These are phyloP conservation scores for Protophormia terraenovae DNA, from an alignment of 2,888 invertebrate species.

Conservation along the genomic window DNA sequence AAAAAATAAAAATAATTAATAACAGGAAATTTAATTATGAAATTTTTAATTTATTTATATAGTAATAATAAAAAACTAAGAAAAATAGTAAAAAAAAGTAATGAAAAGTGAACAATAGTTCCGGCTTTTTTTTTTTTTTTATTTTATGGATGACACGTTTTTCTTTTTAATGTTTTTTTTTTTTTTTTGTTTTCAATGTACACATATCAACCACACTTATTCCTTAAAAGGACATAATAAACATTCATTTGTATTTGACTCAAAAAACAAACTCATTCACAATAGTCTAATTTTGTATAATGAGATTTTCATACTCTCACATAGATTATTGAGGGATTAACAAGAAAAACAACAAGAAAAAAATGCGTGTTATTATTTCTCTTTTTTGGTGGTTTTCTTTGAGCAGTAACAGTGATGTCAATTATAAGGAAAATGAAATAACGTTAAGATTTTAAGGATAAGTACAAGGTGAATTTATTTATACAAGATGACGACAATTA, in stretches of 20 bases:
- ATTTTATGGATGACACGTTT: constrained; percentile 53
- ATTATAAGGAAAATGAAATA: no score
- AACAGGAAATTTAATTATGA: constrained; percentile 39
- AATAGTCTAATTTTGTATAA: constrained; percentile 22
- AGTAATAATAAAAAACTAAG: constrained; percentile 18
- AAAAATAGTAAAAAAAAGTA: neutral
- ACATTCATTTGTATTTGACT: constrained; percentile 15
- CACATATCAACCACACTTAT: neutral
- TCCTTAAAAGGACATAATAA: constrained; percentile 56
- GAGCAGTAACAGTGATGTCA: neutral
- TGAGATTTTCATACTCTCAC: neutral
- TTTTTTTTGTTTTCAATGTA: no score
- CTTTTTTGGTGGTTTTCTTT: constrained; percentile 6
- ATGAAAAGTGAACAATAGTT: constrained; percentile 23
- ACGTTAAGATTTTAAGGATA: neutral
- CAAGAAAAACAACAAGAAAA: neutral
- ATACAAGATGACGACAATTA: no score
- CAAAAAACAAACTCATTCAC: constrained; percentile 47
- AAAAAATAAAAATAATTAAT: constrained; percentile 3
- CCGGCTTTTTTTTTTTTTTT: constrained; percentile 47
- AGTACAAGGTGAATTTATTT: neutral
- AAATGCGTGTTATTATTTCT: constrained; percentile 2
- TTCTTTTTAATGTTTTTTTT: constrained; percentile 11
- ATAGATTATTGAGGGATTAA: neutral
- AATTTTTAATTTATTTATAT: neutral